Evolutionary conservation across 2,888 invertebrate species (phyloP), one percentile per base, ranked within the genome.

Genomic region (Elgonia sp.): DNA sequence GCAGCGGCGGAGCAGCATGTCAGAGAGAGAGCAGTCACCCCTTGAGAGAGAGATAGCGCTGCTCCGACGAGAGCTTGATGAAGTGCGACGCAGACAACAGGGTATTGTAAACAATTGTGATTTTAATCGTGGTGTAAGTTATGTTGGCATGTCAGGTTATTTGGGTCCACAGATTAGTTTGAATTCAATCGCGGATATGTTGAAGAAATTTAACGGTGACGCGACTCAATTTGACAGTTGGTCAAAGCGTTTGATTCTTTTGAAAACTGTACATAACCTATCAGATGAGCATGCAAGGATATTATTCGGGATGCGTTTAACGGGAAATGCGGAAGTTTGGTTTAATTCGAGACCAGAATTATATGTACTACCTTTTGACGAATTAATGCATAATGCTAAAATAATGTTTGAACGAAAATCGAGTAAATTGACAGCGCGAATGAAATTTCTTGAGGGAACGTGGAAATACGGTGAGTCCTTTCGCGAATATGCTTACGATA

Each of bases 231-330:
- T 21, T 29, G 60, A 60, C 16, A 60, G 60, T 29, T 60, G 60
- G 60, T 29, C 29, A 21, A 60, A 60, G n/a, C 60, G 60, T 8
- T 29, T 60, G n/a, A 21, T 29, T 29, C 29, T 60, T 60, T 60
- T 60, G 29, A 60, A 60, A 29, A 21, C 21, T 29, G 60, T 60
- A 60, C 60, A 60, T 29, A 60, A 60, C 18, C 21, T 65, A n/a
- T 40, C 65, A 12, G 65, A 65, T n/a, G 65, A 65, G 18, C 40
- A 65, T 40, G 60, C 60, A 60, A 60, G 16, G 60, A 29, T 60
- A 12, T 29, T 60, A 6, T 60, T 60, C 29, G 29, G 60, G 8
- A 60, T 60, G 60, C 60, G 60, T 60, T 60, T 60, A 16, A 60
- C 60, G 21, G 60, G 60, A 9, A 21, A 29, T 29, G 60, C 29